Percentiles rank a stretch among this genome's conserved stretches.
Conservation (phyloP, 2,888 invertebrate genomes). For the Drosophila fulvimacula region DNA sequence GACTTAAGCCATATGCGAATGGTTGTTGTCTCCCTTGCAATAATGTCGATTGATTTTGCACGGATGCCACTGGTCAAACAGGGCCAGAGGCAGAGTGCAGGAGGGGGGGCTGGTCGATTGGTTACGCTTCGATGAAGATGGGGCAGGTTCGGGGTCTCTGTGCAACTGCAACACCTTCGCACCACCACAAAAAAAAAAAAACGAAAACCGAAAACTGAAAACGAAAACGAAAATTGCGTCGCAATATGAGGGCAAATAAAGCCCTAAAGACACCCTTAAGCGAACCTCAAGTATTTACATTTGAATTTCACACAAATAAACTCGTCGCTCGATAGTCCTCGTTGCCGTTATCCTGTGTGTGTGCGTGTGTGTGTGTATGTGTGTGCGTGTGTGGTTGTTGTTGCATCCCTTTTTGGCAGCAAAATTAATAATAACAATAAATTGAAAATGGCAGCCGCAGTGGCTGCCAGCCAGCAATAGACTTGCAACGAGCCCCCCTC, state of each 20-base stretch:
- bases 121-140: constrained; percentile 16
- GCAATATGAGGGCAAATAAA: constrained; percentile 72
- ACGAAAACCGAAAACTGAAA: too few relatives aligned
- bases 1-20: constrained; percentile 60
- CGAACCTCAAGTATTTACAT: constrained; percentile 78
- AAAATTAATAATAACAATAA: constrained; percentile 79
- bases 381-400: constrained; percentile 12
- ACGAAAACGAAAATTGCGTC: constrained; percentile 46
- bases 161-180: constrained; percentile 51
- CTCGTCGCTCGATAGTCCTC: constrained; percentile 58
- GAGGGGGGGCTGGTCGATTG: constrained; percentile 1
- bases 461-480: constrained; percentile 31
- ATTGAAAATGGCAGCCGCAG: constrained; percentile 79
- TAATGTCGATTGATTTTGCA: constrained; percentile 68
- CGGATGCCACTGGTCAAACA: constrained; percentile 61
- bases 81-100: not conserved
- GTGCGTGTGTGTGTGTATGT: too few relatives aligned
- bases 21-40: constrained; percentile 26
- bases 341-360: constrained; percentile 23
- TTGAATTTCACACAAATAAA: constrained; percentile 80
- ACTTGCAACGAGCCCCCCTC: constrained; percentile 40
- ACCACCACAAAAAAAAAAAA: constrained; percentile 26
- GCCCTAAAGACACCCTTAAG: constrained; percentile 81
- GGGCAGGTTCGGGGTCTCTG: constrained; percentile 15
- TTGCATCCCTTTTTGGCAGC: constrained; percentile 76